Conservation (phyloP, 2,113 vertebrate species). For the Solea solea region DNA sequence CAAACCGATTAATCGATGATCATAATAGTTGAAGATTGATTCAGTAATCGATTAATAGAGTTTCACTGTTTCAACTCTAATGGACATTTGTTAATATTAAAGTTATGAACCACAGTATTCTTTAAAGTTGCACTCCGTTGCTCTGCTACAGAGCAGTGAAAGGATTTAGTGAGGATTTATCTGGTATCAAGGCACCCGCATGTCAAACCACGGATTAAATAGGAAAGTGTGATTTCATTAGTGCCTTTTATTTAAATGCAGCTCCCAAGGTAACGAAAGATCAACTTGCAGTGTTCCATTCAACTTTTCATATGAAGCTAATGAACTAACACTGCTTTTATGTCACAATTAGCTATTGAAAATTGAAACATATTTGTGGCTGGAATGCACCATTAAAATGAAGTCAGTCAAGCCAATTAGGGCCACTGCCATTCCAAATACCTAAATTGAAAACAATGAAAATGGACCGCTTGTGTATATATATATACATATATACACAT, state of each 20-base stretch:
- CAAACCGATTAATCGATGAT: no score
- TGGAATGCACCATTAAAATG: background rate
- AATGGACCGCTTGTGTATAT: background rate
- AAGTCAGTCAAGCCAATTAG: background rate
- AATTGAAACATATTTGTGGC: background rate
- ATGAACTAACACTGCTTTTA: background rate
- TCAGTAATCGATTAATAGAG: no score
- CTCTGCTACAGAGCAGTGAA: no score
- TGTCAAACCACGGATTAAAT: constrained; percentile 39
- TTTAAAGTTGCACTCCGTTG: no score
- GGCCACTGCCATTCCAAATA: background rate
- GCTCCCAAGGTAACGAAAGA: background rate
- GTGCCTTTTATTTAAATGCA: constrained; percentile 7
- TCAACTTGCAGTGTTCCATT: no score
- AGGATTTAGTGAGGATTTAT: no score
- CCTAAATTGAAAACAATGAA: background rate
- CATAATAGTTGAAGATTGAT: no score
- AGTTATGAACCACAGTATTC: no score
- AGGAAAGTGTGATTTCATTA: constrained; percentile 37
- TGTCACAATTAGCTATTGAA: background rate
- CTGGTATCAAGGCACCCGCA: background rate
- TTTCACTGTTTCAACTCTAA: no score
- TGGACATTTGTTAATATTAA: no score
- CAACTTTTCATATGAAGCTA: background rate
- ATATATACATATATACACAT: background rate